Evolutionary conservation across 2,113 vertebrate genomes (phyloP).

Genomic region (Pollachius pollachius): DNA sequence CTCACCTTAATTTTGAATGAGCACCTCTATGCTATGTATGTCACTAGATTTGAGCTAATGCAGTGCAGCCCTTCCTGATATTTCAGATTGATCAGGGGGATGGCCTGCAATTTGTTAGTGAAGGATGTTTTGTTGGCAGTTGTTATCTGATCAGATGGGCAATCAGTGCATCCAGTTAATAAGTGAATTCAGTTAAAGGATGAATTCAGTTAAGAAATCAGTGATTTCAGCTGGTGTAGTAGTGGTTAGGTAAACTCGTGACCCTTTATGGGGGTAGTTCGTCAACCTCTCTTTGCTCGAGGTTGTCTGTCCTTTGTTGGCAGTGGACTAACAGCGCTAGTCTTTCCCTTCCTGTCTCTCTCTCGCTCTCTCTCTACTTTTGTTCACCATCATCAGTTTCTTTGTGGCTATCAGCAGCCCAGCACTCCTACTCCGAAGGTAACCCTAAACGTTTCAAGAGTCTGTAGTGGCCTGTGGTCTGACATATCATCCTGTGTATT

Average conservation of each 20-base stretch:
- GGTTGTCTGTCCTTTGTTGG: constrained; percentile 13
- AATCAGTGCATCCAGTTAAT: no score
- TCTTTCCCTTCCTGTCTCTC: constrained; percentile 38
- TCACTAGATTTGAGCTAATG: no score
- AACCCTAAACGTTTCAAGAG: constrained; percentile 33
- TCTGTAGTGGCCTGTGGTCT: constrained; percentile 22
- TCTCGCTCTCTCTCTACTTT: constrained; percentile 30
- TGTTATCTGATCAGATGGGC: no score
- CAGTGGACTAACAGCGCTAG: constrained; percentile 24
- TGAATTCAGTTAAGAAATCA: no score
- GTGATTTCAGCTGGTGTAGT: neutral
- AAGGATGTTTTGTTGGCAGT: no score
- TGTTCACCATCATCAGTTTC: constrained; percentile 67
- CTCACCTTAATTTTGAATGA: no score
- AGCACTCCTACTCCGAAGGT: constrained; percentile 69
- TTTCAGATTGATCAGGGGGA: no score
- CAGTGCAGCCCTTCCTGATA: no score
- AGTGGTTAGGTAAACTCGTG: neutral
- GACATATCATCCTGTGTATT: constrained; percentile 10
- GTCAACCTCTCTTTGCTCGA: constrained; percentile 5
- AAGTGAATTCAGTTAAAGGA: no score
- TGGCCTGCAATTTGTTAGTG: no score
- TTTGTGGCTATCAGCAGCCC: constrained; percentile 76
- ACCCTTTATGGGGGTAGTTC: neutral
- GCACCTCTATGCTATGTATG: no score